Evolutionary conservation across 2,797 vertebrate species (phyloP).

Genomic region (Gymnodraco acuticeps): DNA sequence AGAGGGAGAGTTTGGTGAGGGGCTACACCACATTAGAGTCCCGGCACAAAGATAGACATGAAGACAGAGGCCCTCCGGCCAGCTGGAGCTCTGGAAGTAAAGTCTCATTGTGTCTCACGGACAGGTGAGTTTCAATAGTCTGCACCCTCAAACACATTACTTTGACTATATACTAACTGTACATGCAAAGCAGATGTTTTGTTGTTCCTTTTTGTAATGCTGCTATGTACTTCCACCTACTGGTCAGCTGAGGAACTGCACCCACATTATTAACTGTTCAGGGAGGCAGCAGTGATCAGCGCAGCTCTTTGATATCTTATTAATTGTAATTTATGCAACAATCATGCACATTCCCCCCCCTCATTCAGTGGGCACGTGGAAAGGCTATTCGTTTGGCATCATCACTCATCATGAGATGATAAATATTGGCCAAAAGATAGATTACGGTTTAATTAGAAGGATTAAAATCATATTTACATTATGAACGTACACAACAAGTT

Average conservation of each 20-base stretch:
- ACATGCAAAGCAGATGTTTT: conserved; percentile 18
- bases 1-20: conserved; percentile 71
- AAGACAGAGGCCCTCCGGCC: conserved; percentile 83
- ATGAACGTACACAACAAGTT: neutral
- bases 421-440: neutral
- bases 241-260: conserved; percentile 52
- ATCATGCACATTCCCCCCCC: neutral
- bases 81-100: conserved; percentile 89
- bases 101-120: conserved; percentile 82
- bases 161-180: neutral
- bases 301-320: conserved; percentile 6
- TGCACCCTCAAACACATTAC: neutral
- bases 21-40: conserved; percentile 68
- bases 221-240: conserved; percentile 57
- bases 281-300: neutral
- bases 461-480: conserved; percentile 21
- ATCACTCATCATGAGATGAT: neutral
- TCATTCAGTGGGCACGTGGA: neutral
- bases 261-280: conserved; percentile 3
- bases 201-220: neutral
- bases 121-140: conserved; percentile 82
- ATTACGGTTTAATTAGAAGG: conserved; percentile 6
- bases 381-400: neutral
- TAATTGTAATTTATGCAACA: neutral
- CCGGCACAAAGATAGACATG: conserved; percentile 69